Evolutionary conservation across 2,888 invertebrate species (phyloP).

Genomic region (Stomorhina lunata): DNA sequence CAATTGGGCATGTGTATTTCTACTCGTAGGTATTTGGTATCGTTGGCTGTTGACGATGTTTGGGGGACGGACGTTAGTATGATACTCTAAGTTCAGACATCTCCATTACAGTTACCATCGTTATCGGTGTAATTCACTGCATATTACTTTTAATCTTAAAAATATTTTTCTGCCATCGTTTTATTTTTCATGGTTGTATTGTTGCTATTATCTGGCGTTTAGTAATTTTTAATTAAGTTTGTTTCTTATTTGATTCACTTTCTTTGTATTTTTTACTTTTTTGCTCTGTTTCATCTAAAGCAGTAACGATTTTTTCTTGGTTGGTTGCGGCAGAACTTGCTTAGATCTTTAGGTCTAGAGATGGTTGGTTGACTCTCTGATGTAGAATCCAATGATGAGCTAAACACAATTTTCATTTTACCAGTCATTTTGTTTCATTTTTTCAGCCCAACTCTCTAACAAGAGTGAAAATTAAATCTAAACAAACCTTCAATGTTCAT

Average conservation of each 20-base stretch:
- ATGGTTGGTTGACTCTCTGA: background rate
- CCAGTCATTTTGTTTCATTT: background rate
- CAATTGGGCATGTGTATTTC: background rate
- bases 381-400: conserved; percentile 30
- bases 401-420: conserved; percentile 19
- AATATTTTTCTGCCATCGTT: conserved; percentile 22
- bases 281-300: background rate
- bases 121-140: conserved; percentile 56
- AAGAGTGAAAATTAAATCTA: conserved; percentile 30
- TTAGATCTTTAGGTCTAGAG: conserved; percentile 13
- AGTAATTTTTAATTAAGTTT: conserved; percentile 71
- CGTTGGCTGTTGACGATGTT: background rate
- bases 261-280: conserved; percentile 45
- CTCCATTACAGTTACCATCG: conserved; percentile 47
- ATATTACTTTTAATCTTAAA: conserved; percentile 58
- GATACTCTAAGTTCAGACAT: background rate
- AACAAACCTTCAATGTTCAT: background rate
- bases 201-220: conserved; percentile 69
- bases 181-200: conserved; percentile 22
- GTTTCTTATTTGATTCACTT: conserved; percentile 56
- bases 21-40: no score
- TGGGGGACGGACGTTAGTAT: background rate
- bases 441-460: background rate
- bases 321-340: background rate
- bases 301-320: conserved; percentile 12